Evolutionary conservation across 2,797 vertebrate genomes (phyloP), one percentile per base, ranked within the genome.

Genomic region (Ispidina lecontei): DNA sequence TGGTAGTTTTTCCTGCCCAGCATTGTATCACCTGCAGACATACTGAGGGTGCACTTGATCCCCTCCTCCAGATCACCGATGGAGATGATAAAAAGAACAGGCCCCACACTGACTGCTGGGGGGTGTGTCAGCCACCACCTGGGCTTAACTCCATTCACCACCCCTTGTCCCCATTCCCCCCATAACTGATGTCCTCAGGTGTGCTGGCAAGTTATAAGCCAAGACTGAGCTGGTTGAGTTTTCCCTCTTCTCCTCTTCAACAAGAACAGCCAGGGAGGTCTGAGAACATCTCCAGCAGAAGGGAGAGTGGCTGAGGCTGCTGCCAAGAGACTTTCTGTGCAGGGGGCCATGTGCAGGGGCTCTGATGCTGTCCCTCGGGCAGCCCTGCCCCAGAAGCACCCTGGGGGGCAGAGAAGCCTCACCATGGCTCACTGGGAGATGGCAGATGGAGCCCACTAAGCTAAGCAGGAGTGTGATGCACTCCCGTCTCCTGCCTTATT

Each of bases 241-340:
- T 63, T 7, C 41, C 12, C 2, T 41, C 12, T 69, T 20, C 22
- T 31, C 41, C 35, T 71, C 12, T 28, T 31, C 46, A 64, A 46
- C 20, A 52, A 19, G 4, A 49, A 3, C 29, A 62, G 25, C 20
- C 28, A 16, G 26, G 29, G 14, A 68, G 29, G 18, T 11, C 37
- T 83, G 47, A n/a, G 21, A 35, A 31, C 21, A 84, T 51, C 20
- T n/a, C 25, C 28, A 11, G 17, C 16, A 23, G 14, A 28, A 26
- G 7, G 58, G 7, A 33, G 2, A 11, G 25, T 16, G 14, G 25
- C 2, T 1, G 23, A 60, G 14, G 33, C 28, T 0, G 0, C 31
- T 7, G 62, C 9, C 17, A 21, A 11, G 55, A 43, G 19, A 25
- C 10, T 44, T 16, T 14, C 2, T 14, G 67, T 54, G 23, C 7